Percentiles rank a stretch among this genome's conserved stretches.
These are phyloP conservation scores for Loriculus beryllinus DNA, from an alignment of 2,797 vertebrate species.

Conservation along the genomic window DNA sequence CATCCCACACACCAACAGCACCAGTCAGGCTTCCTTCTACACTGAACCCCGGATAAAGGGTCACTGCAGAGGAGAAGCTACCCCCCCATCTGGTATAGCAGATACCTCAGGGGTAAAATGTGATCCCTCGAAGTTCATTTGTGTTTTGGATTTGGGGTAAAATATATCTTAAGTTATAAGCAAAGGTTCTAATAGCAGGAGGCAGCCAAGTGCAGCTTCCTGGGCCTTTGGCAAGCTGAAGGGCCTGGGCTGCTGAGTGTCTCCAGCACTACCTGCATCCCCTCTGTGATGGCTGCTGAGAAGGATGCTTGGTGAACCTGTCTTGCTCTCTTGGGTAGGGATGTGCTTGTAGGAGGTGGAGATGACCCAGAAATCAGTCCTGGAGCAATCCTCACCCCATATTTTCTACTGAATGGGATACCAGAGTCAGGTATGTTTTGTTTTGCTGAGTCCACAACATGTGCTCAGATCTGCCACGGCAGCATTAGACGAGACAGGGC, in stretches of 20 bases:
- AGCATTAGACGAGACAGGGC: not conserved
- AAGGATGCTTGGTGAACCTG: not conserved
- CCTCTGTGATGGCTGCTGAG: not conserved
- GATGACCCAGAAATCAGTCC: not conserved
- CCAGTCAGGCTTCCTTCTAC: not conserved
- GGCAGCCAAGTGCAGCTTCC: not conserved
- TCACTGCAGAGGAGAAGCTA: not conserved
- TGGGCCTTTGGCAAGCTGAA: not conserved
- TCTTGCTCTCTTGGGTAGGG: not conserved
- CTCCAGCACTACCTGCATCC: not conserved
- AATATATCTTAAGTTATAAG: not conserved
- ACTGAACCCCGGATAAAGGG: accelerated
- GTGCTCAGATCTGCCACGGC: not conserved
- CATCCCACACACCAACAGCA: not conserved
- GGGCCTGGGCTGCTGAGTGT: not conserved
- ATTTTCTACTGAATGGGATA: too few species aligned
- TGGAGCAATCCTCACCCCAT: not conserved
- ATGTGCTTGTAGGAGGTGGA: not conserved
- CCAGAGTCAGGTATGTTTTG: too few species aligned
- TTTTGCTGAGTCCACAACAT: not conserved
- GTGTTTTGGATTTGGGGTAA: not conserved
- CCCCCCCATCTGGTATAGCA: not conserved
- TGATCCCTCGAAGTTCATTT: not conserved
- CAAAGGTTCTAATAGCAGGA: not conserved
- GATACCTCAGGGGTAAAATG: not conserved